Evolutionary conservation across 2,888 invertebrate species (phyloP).

Genomic region (Papilio elwesi): DNA sequence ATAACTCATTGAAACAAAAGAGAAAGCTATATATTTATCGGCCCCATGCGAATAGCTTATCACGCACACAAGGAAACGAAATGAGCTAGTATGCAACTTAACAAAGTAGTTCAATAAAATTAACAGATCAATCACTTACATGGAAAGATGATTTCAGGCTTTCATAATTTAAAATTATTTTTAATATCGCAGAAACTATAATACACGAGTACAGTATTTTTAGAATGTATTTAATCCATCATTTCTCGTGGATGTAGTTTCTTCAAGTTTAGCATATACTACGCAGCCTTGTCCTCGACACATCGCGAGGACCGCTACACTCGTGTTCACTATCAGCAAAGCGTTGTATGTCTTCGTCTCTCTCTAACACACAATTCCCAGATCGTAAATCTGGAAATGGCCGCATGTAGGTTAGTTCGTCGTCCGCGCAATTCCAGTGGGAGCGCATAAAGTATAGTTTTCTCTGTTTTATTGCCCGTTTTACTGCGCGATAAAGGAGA

Average conservation of each 20-base stretch:
- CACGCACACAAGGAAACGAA: conserved; percentile 78
- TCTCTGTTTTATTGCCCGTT: conserved; percentile 84
- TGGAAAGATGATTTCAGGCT: neutral
- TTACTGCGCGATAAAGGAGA: conserved; percentile 81
- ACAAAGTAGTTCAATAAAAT: conserved; percentile 54
- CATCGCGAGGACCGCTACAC: conserved; percentile 70
- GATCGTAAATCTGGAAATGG: conserved; percentile 85
- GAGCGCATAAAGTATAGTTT: conserved; percentile 83
- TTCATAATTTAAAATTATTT: neutral
- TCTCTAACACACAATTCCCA: conserved; percentile 84
- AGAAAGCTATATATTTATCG: conserved; percentile 84
- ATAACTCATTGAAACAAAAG: conserved; percentile 83
- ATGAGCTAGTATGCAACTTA: conserved; percentile 80
- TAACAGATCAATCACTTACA: conserved; percentile 55
- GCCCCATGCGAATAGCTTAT: conserved; percentile 83
- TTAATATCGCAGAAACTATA: neutral
- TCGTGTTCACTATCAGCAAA: conserved; percentile 74
- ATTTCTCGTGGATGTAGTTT: conserved; percentile 43
- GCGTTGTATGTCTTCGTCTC: conserved; percentile 82
- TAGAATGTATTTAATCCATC: neutral
- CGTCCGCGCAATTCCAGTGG: conserved; percentile 78
- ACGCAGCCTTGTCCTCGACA: conserved; percentile 67
- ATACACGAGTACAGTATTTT: neutral
- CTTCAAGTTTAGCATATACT: conserved; percentile 62
- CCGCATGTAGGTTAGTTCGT: conserved; percentile 85